Evolutionary conservation across 2,113 vertebrate genomes (phyloP).

Genomic region (Lophius piscatorius): DNA sequence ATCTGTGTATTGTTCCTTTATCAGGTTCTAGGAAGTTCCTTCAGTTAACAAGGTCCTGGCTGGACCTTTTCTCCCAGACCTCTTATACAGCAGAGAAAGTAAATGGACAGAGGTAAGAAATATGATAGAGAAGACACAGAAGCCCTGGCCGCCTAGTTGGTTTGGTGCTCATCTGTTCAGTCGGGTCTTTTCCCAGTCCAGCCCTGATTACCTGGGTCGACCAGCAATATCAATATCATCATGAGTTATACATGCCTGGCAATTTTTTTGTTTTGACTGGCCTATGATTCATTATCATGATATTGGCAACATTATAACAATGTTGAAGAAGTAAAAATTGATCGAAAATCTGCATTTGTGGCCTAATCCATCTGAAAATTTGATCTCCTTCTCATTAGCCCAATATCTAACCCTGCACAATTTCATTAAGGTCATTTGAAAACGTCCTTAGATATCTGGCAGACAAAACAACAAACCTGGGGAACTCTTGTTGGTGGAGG

Average conservation of each 20-base stretch:
- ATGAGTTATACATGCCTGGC: constrained; percentile 39
- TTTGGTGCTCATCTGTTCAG: constrained; percentile 69
- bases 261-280: not conserved
- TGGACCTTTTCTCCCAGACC: constrained; percentile 29
- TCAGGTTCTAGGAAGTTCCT: constrained; percentile 66
- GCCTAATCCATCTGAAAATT: too few relatives aligned
- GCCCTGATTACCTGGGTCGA: constrained; percentile 74
- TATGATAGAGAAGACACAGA: constrained; percentile 57
- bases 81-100: constrained; percentile 29
- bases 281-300: too few relatives aligned
- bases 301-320: too few relatives aligned
- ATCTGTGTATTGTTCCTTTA: constrained; percentile 83
- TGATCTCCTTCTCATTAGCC: too few relatives aligned
- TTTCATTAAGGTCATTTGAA: too few relatives aligned
- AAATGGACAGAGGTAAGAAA: constrained; percentile 36
- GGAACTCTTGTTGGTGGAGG: too few relatives aligned
- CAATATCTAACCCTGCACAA: too few relatives aligned
- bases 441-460: too few relatives aligned
- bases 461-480: too few relatives aligned
- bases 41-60: constrained; percentile 60
- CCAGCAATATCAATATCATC: constrained; percentile 75
- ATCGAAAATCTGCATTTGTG: too few relatives aligned
- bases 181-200: constrained; percentile 62
- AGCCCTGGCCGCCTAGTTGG: constrained; percentile 56
- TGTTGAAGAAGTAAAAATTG: too few relatives aligned